Evolutionary conservation across 2,113 vertebrate genomes (phyloP).

Genomic region (Myotis lucifugus): DNA sequence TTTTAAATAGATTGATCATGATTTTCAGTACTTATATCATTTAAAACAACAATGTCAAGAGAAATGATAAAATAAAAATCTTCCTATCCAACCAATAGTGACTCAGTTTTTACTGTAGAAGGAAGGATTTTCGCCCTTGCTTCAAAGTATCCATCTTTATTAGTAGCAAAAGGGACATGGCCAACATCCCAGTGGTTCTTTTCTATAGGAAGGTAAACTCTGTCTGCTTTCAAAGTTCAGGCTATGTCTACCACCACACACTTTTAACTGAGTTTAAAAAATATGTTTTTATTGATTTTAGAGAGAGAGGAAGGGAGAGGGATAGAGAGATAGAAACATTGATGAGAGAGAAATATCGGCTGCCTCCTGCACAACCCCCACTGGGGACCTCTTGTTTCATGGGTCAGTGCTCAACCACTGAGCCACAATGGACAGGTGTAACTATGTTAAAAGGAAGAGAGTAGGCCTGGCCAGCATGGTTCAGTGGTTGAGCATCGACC

Average conservation of each 20-base stretch:
- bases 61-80: background rate
- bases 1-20: background rate
- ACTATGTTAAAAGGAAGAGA: too few relatives aligned
- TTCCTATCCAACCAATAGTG: background rate
- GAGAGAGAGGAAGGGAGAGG: too few relatives aligned
- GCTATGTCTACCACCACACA: background rate
- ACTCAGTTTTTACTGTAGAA: background rate
- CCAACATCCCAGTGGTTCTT: background rate
- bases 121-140: background rate
- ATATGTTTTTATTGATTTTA: too few relatives aligned
- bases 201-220: background rate
- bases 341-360: too few relatives aligned
- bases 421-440: too few relatives aligned
- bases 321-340: too few relatives aligned
- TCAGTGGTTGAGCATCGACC: too few relatives aligned
- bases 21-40: background rate
- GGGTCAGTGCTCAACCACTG: too few relatives aligned
- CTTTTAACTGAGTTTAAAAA: background rate
- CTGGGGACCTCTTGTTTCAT: too few relatives aligned
- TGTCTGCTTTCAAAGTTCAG: background rate
- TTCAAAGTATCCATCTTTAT: background rate
- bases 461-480: too few relatives aligned
- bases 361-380: too few relatives aligned
- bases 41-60: slow-evolving; percentile 21
- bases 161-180: background rate